phyloP scores from a whole-genome alignment of 2,113 vertebrate genomes.

The Datnioides undecimradiatus region DNA sequence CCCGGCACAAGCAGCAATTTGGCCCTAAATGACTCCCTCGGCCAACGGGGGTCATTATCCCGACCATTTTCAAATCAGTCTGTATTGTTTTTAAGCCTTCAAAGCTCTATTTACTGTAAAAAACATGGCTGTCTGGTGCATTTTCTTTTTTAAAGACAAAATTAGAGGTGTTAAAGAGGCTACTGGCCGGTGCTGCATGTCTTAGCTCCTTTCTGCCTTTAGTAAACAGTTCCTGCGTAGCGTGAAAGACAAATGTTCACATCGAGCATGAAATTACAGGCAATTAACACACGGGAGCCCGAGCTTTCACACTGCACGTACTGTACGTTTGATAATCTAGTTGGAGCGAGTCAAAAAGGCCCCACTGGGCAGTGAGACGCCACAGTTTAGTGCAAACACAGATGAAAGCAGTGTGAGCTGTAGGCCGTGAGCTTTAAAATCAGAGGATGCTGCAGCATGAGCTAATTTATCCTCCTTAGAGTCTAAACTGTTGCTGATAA shows the following conservation, averaged over 20 bases:
- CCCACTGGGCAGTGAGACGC: slow-evolving; percentile 45
- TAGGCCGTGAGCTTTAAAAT: slow-evolving; percentile 51
- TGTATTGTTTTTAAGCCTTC: slow-evolving; percentile 67
- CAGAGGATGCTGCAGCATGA: background rate
- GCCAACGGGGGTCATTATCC: slow-evolving; percentile 69
- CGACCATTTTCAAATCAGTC: slow-evolving; percentile 73
- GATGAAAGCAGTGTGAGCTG: slow-evolving; percentile 34
- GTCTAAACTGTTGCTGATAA: background rate
- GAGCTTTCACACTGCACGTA: slow-evolving; percentile 44
- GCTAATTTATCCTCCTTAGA: background rate
- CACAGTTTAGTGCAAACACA: slow-evolving; percentile 16
- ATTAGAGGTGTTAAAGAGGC: slow-evolving; percentile 22
- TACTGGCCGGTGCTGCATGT: background rate
- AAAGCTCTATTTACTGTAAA: slow-evolving; percentile 40
- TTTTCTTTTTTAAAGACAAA: slow-evolving; percentile 48
- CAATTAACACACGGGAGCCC: slow-evolving; percentile 56
- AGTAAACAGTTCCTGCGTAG: slow-evolving; percentile 20
- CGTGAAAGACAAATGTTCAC: slow-evolving; percentile 58
- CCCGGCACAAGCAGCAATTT: slow-evolving; percentile 75
- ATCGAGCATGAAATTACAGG: slow-evolving; percentile 61
- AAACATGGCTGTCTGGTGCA: slow-evolving; percentile 15
- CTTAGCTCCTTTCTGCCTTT: slow-evolving; percentile 17
- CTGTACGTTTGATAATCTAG: slow-evolving; percentile 74
- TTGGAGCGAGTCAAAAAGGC: slow-evolving; percentile 54
- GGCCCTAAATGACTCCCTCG: slow-evolving; percentile 63